Evolutionary conservation across 2,797 vertebrate genomes (phyloP).

Genomic region (Lates japonicus): DNA sequence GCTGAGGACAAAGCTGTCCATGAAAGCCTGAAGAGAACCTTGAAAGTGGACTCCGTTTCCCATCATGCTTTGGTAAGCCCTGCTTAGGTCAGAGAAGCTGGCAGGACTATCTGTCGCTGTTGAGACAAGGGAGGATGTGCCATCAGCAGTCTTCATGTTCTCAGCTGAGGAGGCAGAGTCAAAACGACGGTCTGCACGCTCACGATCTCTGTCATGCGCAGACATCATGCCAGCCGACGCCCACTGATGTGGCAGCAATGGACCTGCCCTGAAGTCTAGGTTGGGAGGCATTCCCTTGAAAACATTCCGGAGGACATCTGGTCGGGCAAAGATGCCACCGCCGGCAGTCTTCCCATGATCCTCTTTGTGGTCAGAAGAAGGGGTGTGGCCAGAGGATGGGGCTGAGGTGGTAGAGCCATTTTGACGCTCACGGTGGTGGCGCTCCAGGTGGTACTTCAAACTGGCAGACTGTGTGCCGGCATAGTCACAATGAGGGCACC

Average conservation of each 20-base stretch:
- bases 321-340: conserved; percentile 92
- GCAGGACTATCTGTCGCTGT: conserved; percentile 86
- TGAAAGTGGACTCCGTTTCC: conserved; percentile 97
- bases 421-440: conserved; percentile 96
- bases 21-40: conserved; percentile 97
- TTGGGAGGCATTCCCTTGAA: conserved; percentile 92
- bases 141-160: conserved; percentile 88
- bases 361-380: conserved; percentile 94
- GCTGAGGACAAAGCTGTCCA: conserved; percentile 97
- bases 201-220: conserved; percentile 86
- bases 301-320: conserved; percentile 94
- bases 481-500: conserved; percentile 99
- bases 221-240: conserved; percentile 89
- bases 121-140: conserved; percentile 72
- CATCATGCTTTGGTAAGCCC: conserved; percentile 95
- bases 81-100: conserved; percentile 94
- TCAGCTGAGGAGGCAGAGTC: conserved; percentile 88
- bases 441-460: conserved; percentile 97
- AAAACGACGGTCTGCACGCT: conserved; percentile 88
- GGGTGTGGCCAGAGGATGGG: conserved; percentile 86
- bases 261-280: conserved; percentile 92
- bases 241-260: conserved; percentile 94
- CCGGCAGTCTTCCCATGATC: conserved; percentile 87
- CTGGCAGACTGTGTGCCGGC: conserved; percentile 99
- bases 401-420: conserved; percentile 92